Conservation (phyloP, 2,888 invertebrate genomes). For the Linnaemya tessellans region DNA sequence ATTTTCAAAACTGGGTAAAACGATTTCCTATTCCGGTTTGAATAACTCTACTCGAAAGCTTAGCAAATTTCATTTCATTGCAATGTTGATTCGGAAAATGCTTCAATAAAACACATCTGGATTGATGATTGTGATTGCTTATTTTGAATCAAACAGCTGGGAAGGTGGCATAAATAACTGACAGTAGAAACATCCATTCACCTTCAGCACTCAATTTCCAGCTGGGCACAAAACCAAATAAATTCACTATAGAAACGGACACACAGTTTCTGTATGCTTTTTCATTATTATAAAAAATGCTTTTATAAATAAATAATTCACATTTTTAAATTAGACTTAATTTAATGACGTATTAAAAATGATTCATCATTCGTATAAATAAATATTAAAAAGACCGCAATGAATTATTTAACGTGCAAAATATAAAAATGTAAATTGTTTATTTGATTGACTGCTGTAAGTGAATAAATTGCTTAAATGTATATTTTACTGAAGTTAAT, state of each 20-base stretch:
- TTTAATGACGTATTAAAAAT: slow-evolving; percentile 47
- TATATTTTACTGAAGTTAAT: slow-evolving; percentile 29
- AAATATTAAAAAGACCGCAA: slow-evolving; percentile 12
- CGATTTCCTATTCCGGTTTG: too few species aligned
- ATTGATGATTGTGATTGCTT: too few species aligned
- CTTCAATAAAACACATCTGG: too few species aligned
- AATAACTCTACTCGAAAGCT: too few species aligned
- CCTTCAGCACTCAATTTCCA: not conserved
- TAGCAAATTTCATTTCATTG: too few species aligned
- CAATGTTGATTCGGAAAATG: too few species aligned
- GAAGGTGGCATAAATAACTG: too few species aligned
- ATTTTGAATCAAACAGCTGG: too few species aligned
- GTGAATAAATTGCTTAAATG: slow-evolving; percentile 35
- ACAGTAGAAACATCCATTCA: too few species aligned
- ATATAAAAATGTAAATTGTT: slow-evolving; percentile 25
- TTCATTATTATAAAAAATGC: not conserved
- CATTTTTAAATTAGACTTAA: slow-evolving; percentile 39
- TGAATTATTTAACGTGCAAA: slow-evolving; percentile 20
- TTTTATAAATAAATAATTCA: slow-evolving; percentile 27
- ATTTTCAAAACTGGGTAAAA: too few species aligned
- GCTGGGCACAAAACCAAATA: not conserved
- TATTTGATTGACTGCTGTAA: slow-evolving; percentile 25
- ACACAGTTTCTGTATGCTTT: not conserved
- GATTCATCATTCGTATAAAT: slow-evolving; percentile 23
- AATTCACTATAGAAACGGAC: not conserved